Percentiles rank a stretch among this genome's conserved stretches.
Evolutionary conservation across 2,797 vertebrate genomes (phyloP).

Genomic region (Cossypha caffra): DNA sequence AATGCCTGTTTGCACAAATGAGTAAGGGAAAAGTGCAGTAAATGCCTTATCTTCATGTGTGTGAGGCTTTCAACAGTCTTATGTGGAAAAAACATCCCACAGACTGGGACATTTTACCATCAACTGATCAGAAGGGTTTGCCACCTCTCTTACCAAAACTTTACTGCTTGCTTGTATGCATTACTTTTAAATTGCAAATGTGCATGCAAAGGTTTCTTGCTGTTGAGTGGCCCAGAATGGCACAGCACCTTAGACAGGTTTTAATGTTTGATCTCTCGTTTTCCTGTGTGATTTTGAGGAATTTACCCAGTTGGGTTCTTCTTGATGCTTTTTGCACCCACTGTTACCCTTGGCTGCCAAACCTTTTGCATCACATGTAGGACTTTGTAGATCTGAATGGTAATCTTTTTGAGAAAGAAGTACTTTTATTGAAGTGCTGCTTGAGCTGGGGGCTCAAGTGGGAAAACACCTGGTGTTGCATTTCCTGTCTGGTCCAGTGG

Average conservation of each 20-base stretch:
- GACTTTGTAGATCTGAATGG: neutral
- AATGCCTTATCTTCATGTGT: neutral
- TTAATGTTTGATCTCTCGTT: neutral
- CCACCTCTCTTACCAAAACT: neutral
- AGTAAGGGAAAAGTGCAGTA: neutral
- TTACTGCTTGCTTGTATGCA: rapidly evolving
- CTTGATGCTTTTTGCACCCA: neutral
- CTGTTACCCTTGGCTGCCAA: neutral
- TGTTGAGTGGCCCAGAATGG: neutral
- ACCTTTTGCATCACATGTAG: neutral
- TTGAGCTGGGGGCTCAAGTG: too few relatives aligned
- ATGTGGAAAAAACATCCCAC: neutral
- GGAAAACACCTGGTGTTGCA: neutral
- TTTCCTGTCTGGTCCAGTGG: neutral
- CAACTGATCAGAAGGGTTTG: neutral
- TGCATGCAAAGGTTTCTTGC: rapidly evolving
- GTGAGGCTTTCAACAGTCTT: neutral
- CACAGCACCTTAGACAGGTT: neutral
- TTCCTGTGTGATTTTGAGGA: neutral
- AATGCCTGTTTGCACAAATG: neutral
- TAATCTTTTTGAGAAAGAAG: rapidly evolving
- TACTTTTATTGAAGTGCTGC: neutral
- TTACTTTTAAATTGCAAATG: neutral
- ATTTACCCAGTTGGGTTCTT: neutral
- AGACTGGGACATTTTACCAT: rapidly evolving